Base-by-base conservation (phyloP, 2,888 invertebrate genomes). In the Ormyrus pomaceus region DNA sequence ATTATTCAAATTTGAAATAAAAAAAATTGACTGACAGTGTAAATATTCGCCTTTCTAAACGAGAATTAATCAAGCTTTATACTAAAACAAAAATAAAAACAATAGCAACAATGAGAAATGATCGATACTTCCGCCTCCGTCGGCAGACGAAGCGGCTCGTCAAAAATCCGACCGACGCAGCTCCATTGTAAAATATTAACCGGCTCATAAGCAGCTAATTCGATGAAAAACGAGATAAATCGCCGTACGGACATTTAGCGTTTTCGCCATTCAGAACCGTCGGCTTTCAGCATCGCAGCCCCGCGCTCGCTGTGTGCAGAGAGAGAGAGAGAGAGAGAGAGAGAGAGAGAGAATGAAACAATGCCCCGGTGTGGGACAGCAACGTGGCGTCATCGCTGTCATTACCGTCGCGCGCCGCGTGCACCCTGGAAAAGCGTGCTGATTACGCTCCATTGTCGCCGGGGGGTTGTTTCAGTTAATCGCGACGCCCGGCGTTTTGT, bases 391-490 rank as follows among this genome's bases (percentile, higher is more conserved):
- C 83, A 79, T 82, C 84, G 82, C 73, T 80, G 84, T 66, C 80
- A 80, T 78, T 78, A 74, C 59, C 64, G 53, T 46, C 34, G 6
- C 75, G 69, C 19, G 19, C 19, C 19, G 19, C 55, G 19, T 34
- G 59, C 46, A 5, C n/a, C 56, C 83, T 82, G 85, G 86, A 87
- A 87, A 88, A 87, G 88, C 88, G 77, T 85, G 84, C 87, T 88
- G 88, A 88, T 88, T 88, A 88, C 88, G 81, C 87, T 19, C 19
- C 86, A 88, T 88, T 88, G 88, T 88, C 84, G 83, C 58, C 58
- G 19, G 80, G 83, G 83, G 85, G 86, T 88, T 88, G 88, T 88
- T 88, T 87, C 88, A 86, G 87, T 87, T 88, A 88, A 88, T 88
- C 88, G 86, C 83, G 84, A 87, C 86, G 84, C 83, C 84, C 84